These are phyloP conservation scores for Zapornia atra DNA, from an alignment of 2,113 vertebrate species.

Conservation along the genomic window DNA sequence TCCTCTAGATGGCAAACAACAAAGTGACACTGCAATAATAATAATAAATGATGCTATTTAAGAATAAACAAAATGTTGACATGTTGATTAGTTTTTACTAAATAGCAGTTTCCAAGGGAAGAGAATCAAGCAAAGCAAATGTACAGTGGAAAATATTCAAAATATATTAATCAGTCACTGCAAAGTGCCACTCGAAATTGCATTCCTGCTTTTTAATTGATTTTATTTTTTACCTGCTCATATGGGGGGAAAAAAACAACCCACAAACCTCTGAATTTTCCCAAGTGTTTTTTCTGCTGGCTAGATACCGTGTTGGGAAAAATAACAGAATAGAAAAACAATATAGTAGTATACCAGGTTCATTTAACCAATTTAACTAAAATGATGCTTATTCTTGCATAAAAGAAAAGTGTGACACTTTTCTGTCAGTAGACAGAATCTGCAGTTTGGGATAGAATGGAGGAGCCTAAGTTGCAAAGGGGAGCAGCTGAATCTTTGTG, in stretches of 20 bases:
- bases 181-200: slow-evolving; percentile 26
- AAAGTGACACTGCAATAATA: neutral
- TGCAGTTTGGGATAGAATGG: neutral
- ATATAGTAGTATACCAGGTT: neutral
- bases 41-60: neutral
- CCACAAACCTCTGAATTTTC: neutral
- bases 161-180: slow-evolving; percentile 20
- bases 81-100: slow-evolving; percentile 44
- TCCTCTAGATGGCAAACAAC: neutral
- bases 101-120: slow-evolving; percentile 24
- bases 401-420: too few species aligned
- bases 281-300: neutral
- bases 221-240: slow-evolving; percentile 23
- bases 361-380: slow-evolving; percentile 1
- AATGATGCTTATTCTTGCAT: neutral
- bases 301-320: neutral
- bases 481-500: neutral
- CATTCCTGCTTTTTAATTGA: slow-evolving; percentile 1
- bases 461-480: neutral
- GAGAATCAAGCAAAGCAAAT: slow-evolving; percentile 6
- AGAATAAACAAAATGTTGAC: slow-evolving; percentile 52
- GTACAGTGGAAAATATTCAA: slow-evolving; percentile 17
- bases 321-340: neutral
- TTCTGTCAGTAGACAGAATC: neutral
- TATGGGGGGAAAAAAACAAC: neutral